Evolutionary conservation across 2,888 invertebrate genomes (phyloP).

Genomic region (Didymodactylos carnosus): DNA sequence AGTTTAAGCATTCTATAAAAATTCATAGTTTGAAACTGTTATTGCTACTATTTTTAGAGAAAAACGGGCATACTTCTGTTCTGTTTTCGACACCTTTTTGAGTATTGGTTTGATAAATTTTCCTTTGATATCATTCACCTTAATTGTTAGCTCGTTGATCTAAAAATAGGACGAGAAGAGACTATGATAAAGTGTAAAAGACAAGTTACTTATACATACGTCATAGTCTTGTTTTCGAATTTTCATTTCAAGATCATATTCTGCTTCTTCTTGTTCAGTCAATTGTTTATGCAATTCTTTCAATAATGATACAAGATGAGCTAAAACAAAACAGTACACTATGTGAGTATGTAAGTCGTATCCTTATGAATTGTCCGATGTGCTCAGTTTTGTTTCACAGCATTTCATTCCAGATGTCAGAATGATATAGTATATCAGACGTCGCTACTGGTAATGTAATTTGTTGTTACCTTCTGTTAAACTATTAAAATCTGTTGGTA

Average conservation of each 20-base stretch:
- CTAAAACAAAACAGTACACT: no score
- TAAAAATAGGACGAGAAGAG: conserved; percentile 35
- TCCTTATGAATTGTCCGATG: no score
- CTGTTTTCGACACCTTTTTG: conserved; percentile 97
- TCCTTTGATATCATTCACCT: conserved; percentile 98
- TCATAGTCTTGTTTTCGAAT: conserved; percentile 82
- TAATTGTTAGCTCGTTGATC: conserved; percentile 95
- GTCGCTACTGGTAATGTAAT: background rate
- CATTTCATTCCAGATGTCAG: no score
- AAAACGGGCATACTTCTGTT: conserved; percentile 40
- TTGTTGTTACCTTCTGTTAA: conserved; percentile 1
- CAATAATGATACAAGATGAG: conserved; percentile 80
- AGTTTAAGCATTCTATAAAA: conserved; percentile 84
- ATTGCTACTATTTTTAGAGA: background rate
- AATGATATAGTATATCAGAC: background rate
- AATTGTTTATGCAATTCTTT: conserved; percentile 79
- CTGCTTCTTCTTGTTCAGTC: conserved; percentile 77
- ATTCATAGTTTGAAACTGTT: conserved; percentile 6
- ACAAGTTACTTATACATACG: conserved; percentile 42
- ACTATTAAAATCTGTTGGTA: background rate
- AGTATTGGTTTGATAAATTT: conserved; percentile 98
- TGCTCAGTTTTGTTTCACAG: no score
- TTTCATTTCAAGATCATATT: conserved; percentile 95
- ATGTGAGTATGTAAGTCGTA: no score
- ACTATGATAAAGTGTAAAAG: background rate